These are phyloP conservation scores for Regulus satrapa DNA, from an alignment of 2,113 vertebrate species.

Conservation along the genomic window DNA sequence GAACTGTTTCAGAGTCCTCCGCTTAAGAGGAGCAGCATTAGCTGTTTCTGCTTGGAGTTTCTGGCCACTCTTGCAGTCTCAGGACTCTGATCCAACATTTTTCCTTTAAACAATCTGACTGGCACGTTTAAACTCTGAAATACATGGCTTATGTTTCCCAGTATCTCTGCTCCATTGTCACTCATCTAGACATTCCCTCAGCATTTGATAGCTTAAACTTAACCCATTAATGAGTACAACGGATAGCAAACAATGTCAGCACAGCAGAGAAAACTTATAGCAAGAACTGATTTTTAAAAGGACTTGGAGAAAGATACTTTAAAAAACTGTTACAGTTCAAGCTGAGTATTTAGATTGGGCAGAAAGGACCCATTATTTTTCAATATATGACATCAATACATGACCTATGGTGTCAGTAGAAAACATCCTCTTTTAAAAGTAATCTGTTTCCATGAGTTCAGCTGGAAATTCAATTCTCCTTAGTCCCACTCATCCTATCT, in stretches of 20 bases:
- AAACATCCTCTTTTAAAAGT: background rate
- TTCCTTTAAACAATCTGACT: background rate
- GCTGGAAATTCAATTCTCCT: background rate
- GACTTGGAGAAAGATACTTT: background rate
- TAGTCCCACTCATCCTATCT: constrained; percentile 19
- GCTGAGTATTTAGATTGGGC: background rate
- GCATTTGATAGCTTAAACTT: background rate
- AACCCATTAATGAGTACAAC: background rate
- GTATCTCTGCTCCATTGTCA: background rate
- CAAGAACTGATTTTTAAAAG: background rate
- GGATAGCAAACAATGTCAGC: background rate
- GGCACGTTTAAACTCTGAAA: background rate
- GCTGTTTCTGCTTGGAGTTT: background rate
- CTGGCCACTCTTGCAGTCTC: background rate
- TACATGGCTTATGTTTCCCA: background rate
- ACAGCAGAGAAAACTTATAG: background rate
- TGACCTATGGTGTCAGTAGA: background rate
- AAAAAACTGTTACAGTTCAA: background rate
- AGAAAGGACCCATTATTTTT: background rate
- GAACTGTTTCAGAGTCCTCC: background rate
- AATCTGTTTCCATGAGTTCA: background rate
- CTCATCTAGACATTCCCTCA: background rate
- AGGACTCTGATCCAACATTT: background rate
- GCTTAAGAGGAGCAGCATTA: background rate
- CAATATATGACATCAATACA: background rate